Conservation (phyloP, 2,797 vertebrate species). For the Nasua narica region DNA sequence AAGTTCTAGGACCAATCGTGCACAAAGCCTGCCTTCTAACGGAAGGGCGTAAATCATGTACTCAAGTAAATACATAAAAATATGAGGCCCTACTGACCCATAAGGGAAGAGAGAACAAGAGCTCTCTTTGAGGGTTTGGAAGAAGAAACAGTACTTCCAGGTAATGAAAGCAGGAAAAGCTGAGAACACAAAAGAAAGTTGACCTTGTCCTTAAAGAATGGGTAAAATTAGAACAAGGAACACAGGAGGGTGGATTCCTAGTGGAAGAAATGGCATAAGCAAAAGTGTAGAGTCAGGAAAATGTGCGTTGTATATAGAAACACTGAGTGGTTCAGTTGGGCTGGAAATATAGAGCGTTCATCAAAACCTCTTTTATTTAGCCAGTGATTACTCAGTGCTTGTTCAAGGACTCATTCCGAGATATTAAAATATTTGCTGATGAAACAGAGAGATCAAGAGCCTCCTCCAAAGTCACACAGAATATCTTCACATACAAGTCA, state of each 20-base stretch:
- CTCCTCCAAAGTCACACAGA: not conserved
- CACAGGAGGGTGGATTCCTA: not conserved
- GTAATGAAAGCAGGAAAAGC: not conserved
- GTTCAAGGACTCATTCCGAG: not conserved
- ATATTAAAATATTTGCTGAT: not conserved
- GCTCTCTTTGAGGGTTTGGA: not conserved
- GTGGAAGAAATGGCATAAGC: not conserved
- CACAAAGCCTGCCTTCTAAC: not conserved
- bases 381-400: slow-evolving; percentile 30
- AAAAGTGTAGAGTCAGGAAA: slow-evolving; percentile 50
- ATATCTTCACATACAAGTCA: not conserved
- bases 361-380: slow-evolving; percentile 17
- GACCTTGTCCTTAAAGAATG: slow-evolving; percentile 44
- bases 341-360: slow-evolving; percentile 29
- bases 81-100: not conserved
- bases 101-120: not conserved
- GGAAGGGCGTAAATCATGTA: not conserved
- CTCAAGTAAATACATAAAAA: not conserved
- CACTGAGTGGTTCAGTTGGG: not conserved
- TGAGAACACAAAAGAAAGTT: not conserved
- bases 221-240: slow-evolving; percentile 35
- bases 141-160: not conserved
- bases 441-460: slow-evolving; percentile 25
- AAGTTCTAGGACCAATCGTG: not conserved
- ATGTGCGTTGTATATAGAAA: not conserved